Evolutionary conservation across 2,888 invertebrate genomes (phyloP).

Genomic region (Abrostola tripartita): DNA sequence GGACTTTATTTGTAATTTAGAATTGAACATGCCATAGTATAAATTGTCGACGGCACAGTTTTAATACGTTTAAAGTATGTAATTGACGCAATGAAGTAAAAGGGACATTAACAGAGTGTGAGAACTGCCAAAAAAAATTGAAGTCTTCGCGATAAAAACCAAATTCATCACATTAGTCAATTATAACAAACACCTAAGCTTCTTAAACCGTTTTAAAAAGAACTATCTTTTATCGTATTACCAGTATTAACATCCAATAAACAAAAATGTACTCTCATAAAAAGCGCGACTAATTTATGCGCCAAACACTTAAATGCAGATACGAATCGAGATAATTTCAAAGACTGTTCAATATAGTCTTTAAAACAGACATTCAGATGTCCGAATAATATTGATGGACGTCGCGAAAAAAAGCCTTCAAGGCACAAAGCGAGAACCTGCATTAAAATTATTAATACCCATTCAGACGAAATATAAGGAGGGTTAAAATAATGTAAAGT

Average conservation of each 20-base stretch:
- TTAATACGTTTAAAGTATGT: too few species aligned
- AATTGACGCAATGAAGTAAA: too few species aligned
- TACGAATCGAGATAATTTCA: conserved; percentile 76
- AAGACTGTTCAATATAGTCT: conserved; percentile 76
- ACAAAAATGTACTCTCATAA: conserved; percentile 62
- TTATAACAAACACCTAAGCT: conserved; percentile 13
- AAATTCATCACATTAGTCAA: conserved; percentile 25
- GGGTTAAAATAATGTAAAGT: conserved; percentile 62
- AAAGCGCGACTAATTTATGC: conserved; percentile 69
- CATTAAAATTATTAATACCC: conserved; percentile 86
- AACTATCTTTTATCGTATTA: conserved; percentile 22
- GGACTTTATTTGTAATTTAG: conserved; percentile 8
- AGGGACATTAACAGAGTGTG: too few species aligned
- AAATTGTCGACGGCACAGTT: too few species aligned
- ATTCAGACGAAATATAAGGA: conserved; percentile 70
- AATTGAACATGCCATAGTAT: background rate
- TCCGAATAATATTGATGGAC: conserved; percentile 86
- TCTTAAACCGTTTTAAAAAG: conserved; percentile 27
- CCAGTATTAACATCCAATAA: conserved; percentile 45
- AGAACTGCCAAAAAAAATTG: too few species aligned
- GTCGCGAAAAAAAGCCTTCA: conserved; percentile 76
- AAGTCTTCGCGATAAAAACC: conserved; percentile 11
- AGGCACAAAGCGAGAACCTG: conserved; percentile 83
- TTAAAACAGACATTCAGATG: conserved; percentile 84
- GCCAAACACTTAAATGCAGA: conserved; percentile 72